phyloP scores from a whole-genome alignment of 2,113 vertebrate genomes.

The Sclerurus mexicanus region DNA sequence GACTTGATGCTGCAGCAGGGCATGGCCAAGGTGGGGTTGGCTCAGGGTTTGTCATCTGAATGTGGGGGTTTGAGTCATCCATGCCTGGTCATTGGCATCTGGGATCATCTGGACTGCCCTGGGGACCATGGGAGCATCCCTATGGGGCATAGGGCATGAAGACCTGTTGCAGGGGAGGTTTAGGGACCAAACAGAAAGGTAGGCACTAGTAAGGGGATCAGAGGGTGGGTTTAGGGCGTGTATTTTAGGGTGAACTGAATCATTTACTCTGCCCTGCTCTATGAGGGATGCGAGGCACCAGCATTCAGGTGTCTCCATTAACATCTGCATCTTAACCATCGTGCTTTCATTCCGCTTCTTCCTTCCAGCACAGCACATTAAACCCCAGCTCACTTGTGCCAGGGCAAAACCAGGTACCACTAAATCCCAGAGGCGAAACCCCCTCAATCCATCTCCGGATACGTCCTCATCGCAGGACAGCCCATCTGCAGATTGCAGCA shows the following conservation, averaged over 20 bases:
- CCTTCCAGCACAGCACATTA: neutral
- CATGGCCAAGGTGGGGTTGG: neutral
- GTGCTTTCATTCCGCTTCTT: neutral
- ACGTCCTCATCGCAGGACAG: fast-evolving
- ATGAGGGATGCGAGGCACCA: neutral
- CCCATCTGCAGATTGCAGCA: neutral
- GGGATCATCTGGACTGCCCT: neutral
- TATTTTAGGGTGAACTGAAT: neutral
- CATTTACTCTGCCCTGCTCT: neutral
- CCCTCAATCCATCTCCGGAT: fast-evolving
- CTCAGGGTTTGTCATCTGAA: neutral
- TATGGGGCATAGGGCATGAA: no score
- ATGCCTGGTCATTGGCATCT: neutral
- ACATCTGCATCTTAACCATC: neutral
- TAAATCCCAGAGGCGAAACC: neutral
- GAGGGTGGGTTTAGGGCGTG: neutral
- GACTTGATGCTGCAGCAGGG: neutral
- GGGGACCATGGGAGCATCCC: neutral
- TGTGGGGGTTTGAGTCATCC: fast-evolving
- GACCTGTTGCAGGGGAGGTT: neutral
- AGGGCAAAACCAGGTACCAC: neutral
- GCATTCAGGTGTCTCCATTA: neutral
- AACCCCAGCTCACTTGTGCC: neutral
- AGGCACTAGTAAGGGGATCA: neutral
- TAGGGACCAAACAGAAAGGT: neutral